These are phyloP conservation scores for Leucophenga montana DNA, from an alignment of 2,888 invertebrate genomes.

Conservation along the genomic window DNA sequence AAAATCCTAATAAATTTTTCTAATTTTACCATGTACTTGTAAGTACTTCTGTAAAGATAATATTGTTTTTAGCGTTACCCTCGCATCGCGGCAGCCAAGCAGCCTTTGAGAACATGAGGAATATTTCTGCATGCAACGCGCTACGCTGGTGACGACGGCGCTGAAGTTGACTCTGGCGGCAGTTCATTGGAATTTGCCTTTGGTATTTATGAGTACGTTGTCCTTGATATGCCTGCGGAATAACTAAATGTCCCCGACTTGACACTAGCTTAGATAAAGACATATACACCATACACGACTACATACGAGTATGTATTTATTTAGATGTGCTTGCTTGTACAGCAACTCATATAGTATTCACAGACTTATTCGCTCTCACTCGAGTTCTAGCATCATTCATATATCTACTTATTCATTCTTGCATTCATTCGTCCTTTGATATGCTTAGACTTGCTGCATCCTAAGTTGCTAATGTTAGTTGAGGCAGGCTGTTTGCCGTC, in stretches of 20 bases:
- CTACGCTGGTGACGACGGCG: background rate
- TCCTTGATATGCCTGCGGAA: slow-evolving; percentile 65
- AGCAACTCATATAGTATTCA: slow-evolving; percentile 31
- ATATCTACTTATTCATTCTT: slow-evolving; percentile 5
- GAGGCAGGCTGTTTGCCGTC: slow-evolving; percentile 17
- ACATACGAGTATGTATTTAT: slow-evolving; percentile 48
- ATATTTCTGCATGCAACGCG: no score
- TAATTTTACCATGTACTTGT: no score
- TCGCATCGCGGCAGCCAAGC: background rate
- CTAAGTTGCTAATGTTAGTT: background rate
- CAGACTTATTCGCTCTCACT: slow-evolving; percentile 49
- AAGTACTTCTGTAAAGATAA: no score
- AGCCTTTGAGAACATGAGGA: background rate
- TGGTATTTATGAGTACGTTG: slow-evolving; percentile 68
- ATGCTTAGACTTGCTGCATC: no score
- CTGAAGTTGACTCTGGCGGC: background rate
- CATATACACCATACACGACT: slow-evolving; percentile 47
- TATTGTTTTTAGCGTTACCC: no score
- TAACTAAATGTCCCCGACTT: slow-evolving; percentile 67
- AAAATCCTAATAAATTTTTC: no score
- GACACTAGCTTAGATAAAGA: slow-evolving; percentile 56
- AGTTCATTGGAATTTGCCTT: slow-evolving; percentile 59
- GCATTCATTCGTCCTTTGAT: background rate
- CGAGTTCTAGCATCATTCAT: slow-evolving; percentile 38
- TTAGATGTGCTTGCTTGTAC: slow-evolving; percentile 28